These are phyloP conservation scores for Embidobia sp. DNA, from an alignment of 2,888 invertebrate genomes.

Conservation along the genomic window DNA sequence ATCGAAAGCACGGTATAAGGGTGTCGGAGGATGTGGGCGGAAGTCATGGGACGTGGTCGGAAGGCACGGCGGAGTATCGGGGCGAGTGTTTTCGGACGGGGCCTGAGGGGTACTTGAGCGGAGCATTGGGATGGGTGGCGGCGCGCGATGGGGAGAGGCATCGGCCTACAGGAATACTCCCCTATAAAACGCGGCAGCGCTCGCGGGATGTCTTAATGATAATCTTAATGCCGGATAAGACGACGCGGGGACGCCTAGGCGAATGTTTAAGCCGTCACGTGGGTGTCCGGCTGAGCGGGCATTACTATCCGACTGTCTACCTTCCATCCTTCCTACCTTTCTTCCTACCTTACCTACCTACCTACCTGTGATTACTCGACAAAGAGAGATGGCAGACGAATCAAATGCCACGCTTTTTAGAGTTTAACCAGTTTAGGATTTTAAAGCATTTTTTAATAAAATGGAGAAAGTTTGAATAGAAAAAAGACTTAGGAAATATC, in stretches of 20 bases:
- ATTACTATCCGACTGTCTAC: background rate
- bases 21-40: slow-evolving; percentile 56
- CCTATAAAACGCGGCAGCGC: slow-evolving; percentile 48
- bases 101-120: slow-evolving; percentile 44
- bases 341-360: slow-evolving; percentile 42
- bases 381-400: no score
- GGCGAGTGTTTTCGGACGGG: slow-evolving; percentile 38
- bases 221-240: slow-evolving; percentile 63
- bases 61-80: slow-evolving; percentile 56
- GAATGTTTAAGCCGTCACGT: slow-evolving; percentile 34
- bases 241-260: slow-evolving; percentile 24
- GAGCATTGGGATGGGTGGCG: slow-evolving; percentile 52
- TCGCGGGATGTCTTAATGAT: slow-evolving; percentile 64
- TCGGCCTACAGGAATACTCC: slow-evolving; percentile 48
- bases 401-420: no score
- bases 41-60: slow-evolving; percentile 45
- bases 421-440: no score
- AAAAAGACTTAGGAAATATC: no score
- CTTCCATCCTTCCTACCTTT: no score
- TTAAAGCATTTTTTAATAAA: no score
- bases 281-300: slow-evolving; percentile 35
- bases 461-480: no score
- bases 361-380: slow-evolving; percentile 23
- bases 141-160: slow-evolving; percentile 51
- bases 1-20: slow-evolving; percentile 50